phyloP scores from a whole-genome alignment of 2,888 invertebrate species.

The Acanthoscelides obtectus region DNA sequence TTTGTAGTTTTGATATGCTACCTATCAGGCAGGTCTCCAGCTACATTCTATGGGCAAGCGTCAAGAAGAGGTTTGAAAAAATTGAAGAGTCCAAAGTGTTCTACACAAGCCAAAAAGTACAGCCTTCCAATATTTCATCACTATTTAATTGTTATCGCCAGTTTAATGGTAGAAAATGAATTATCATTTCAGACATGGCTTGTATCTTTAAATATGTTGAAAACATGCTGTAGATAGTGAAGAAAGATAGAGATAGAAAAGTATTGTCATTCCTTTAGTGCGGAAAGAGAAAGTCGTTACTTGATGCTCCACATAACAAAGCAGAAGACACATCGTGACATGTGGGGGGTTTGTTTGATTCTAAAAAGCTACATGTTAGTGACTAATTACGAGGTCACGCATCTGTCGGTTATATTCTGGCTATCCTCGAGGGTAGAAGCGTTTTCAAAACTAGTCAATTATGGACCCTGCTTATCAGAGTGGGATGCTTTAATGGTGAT shows the following conservation, averaged over 20 bases:
- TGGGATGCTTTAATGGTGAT: too few species aligned
- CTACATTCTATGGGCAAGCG: slow-evolving; percentile 48
- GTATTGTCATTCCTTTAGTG: background rate
- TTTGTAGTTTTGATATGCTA: slow-evolving; percentile 18
- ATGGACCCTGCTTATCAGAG: too few species aligned
- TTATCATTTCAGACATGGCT: background rate
- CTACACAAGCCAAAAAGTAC: background rate
- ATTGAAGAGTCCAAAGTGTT: background rate
- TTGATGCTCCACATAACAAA: background rate
- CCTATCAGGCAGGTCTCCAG: slow-evolving; percentile 46
- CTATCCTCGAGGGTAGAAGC: too few species aligned
- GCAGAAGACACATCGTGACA: too few species aligned
- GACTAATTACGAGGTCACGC: too few species aligned
- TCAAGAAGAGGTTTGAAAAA: slow-evolving; percentile 2
- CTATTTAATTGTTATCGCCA: background rate
- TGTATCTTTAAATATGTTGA: background rate
- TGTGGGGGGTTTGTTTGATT: too few species aligned
- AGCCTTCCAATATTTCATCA: background rate
- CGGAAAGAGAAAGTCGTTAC: background rate
- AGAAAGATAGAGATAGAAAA: background rate
- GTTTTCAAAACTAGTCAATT: too few species aligned
- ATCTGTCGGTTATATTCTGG: too few species aligned
- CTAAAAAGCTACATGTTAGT: too few species aligned
- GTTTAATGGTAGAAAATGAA: background rate
- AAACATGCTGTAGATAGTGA: background rate